Evolutionary conservation across 2,888 invertebrate species (phyloP), one percentile per base, ranked within the genome.

Genomic region (Drosophila helvetica): DNA sequence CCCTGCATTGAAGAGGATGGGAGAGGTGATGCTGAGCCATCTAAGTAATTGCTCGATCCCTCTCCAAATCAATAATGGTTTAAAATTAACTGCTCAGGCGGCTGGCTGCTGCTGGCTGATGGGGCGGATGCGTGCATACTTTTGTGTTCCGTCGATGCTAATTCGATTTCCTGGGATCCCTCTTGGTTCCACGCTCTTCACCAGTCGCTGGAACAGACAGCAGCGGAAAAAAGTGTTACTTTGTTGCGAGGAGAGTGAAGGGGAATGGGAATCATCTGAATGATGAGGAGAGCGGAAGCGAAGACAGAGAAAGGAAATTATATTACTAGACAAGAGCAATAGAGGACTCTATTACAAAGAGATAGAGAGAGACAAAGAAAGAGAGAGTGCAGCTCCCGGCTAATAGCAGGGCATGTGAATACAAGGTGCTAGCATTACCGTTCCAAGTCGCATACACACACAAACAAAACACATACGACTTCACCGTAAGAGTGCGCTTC

Each of bases 51-150:
- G n/a, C 38, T 38, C 38, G 38, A 38, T 38, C 38, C 7, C 53
- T 65, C 66, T 66, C 66, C 43, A 54, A 69, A 69, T 69, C 69
- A 69, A 69, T 69, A 69, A 67, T 42, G 55, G 60, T 69, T 67
- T 69, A 69, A 69, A 69, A 55, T 67, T 69, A 69, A 69, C 64
- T 55, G 43, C 43, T 9, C 25, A 42, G 17, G 25, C n/a, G 15
- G 7, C 10, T n/a, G 43, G 10, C 1, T 33, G 33, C 33, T 15
- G 38, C 38, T 38, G 38, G 33, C 33, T 33, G 42, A 18, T 30
- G 45, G 42, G 33, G 48, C 48, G 10, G 22, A 33, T 57, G 30
- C 48, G 48, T 66, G 54, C 54, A 54, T 51, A 33, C 17, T 10
- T 51, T 51, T 30, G 27, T 10, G 17, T 18, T 30, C 48, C 48